phyloP scores from a whole-genome alignment of 2,113 vertebrate species.

The Laticauda colubrina region DNA sequence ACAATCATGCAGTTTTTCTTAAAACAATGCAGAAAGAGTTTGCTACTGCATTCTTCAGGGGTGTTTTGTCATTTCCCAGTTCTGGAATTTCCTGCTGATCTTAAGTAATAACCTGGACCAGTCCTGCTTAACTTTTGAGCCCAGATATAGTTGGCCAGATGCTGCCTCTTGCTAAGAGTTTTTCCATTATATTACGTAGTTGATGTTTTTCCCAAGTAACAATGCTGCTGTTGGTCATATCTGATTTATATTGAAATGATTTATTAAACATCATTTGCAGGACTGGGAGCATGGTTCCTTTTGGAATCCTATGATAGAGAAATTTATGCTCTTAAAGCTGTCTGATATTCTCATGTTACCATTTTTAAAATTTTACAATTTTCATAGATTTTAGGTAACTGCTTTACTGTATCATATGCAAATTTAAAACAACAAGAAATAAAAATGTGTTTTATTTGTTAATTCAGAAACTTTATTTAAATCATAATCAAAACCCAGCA shows the following conservation, averaged over 20 bases:
- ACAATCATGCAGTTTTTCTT: background rate
- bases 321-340: constrained; percentile 11
- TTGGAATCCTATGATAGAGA: background rate
- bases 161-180: background rate
- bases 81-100: background rate
- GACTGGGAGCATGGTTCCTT: background rate
- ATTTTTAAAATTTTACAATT: constrained; percentile 18
- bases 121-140: background rate
- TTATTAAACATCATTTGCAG: constrained; percentile 24
- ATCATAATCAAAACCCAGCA: background rate
- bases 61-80: background rate
- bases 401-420: background rate
- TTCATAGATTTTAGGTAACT: constrained; percentile 26
- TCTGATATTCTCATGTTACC: background rate
- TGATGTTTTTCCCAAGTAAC: background rate
- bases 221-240: constrained; percentile 22
- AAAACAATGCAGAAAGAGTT: background rate
- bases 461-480: background rate
- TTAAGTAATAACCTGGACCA: background rate
- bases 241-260: constrained; percentile 7
- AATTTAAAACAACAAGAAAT: constrained; percentile 22
- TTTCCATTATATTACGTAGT: background rate
- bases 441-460: background rate
- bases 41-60: background rate
- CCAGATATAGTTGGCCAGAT: background rate